phyloP scores from a whole-genome alignment of 1,140 invertebrate genomes.

The Drosophila trapezifrons region DNA sequence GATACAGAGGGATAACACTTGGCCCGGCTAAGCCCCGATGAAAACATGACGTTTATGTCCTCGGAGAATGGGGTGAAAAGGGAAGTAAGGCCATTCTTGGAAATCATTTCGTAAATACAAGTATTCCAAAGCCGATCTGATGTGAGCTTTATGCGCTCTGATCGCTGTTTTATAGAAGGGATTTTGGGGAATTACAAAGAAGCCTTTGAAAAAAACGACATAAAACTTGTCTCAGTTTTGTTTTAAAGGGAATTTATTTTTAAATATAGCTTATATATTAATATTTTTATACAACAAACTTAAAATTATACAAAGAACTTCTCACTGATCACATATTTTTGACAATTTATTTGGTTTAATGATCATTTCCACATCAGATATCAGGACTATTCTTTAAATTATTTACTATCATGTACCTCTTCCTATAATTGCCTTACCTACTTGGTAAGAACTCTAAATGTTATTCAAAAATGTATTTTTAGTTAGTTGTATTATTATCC shows the following conservation, averaged over 20 bases:
- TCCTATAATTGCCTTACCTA: too few species aligned
- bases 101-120: constrained; percentile 44
- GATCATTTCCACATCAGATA: too few species aligned
- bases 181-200: background rate
- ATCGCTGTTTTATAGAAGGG: constrained; percentile 22
- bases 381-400: too few species aligned
- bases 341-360: too few species aligned
- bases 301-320: background rate
- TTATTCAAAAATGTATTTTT: background rate
- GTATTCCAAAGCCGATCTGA: background rate
- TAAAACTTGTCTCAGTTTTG: background rate
- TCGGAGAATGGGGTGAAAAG: constrained; percentile 1
- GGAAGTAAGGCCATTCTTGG: constrained; percentile 6
- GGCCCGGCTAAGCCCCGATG: constrained; percentile 45
- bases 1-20: constrained; percentile 39
- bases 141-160: constrained; percentile 10
- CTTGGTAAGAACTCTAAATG: too few species aligned
- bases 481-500: too few species aligned
- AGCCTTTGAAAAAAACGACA: constrained; percentile 5
- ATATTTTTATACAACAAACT: background rate
- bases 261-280: background rate
- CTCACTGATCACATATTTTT: too few species aligned
- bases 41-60: constrained; percentile 65
- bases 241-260: background rate
- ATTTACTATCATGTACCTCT: too few species aligned